Evolutionary conservation across 23 tunicate species (phyloP).

Genomic region (Ascidia mentula): DNA sequence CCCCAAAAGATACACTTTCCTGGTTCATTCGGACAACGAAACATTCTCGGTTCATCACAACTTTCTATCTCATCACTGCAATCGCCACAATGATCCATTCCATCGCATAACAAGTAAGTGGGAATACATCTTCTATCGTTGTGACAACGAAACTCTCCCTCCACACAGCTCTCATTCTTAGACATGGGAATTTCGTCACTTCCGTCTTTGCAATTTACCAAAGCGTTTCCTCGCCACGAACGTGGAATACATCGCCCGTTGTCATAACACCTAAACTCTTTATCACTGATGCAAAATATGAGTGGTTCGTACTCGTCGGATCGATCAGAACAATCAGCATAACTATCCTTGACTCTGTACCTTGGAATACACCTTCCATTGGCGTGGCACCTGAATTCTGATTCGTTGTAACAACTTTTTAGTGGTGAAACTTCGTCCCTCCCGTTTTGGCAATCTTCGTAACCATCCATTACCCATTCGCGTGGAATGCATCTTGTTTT

Average conservation of each 20-base stretch:
- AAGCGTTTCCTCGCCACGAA: conserved; percentile 16
- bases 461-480: conserved; percentile 4
- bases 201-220: conserved; percentile 20
- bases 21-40: too few relatives aligned
- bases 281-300: neutral
- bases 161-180: neutral
- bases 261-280: conserved; percentile 36
- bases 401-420: neutral
- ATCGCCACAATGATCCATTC: conserved; percentile 49
- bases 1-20: too few relatives aligned
- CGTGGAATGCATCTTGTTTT: conserved; percentile 6
- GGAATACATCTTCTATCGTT: conserved; percentile 18
- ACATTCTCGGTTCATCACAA: conserved; percentile 16
- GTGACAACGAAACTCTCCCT: conserved; percentile 31
- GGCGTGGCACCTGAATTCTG: neutral
- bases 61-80: conserved; percentile 48
- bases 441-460: neutral
- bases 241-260: conserved; percentile 48
- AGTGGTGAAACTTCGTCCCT: neutral
- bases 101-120: conserved; percentile 27
- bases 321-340: neutral
- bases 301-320: neutral
- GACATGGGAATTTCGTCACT: conserved; percentile 16
- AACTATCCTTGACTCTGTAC: neutral
- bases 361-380: conserved; percentile 8